Conservation (phyloP, 2,888 invertebrate genomes). For the Selenia dentaria region DNA sequence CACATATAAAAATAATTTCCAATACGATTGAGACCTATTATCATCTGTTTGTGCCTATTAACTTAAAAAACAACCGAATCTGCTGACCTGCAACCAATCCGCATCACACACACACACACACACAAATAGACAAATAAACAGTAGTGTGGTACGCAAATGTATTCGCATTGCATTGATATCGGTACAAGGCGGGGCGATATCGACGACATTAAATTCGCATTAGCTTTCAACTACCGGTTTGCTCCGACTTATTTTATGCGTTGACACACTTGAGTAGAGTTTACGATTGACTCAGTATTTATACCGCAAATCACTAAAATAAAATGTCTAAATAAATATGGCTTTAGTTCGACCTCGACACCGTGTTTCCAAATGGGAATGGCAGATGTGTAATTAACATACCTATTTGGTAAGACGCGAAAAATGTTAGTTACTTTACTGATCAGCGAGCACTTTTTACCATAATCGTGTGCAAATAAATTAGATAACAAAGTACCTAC, state of each 20-base stretch:
- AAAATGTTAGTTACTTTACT: too few species aligned
- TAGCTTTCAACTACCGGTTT: conserved; percentile 63
- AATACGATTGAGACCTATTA: too few species aligned
- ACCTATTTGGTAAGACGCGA: too few species aligned
- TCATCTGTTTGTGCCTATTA: too few species aligned
- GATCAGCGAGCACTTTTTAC: not conserved
- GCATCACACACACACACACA: conserved; percentile 14
- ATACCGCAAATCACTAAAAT: too few species aligned
- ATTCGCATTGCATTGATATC: conserved; percentile 51
- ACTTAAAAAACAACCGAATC: too few species aligned
- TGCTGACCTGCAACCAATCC: conserved; percentile 4
- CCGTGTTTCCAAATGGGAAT: not conserved
- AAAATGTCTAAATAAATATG: conserved; percentile 1
- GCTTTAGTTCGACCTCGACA: too few species aligned
- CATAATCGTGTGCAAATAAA: too few species aligned
- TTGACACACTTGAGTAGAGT: conserved; percentile 46
- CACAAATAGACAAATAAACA: conserved; percentile 22
- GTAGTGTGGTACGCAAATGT: conserved; percentile 23
- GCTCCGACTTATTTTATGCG: conserved; percentile 51
- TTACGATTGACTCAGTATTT: too few species aligned
- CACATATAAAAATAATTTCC: too few species aligned
- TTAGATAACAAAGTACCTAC: too few species aligned
- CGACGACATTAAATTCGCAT: conserved; percentile 71
- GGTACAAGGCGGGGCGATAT: conserved; percentile 59
- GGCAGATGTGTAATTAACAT: not conserved